Base-by-base conservation (phyloP, 2,113 vertebrate genomes). In the Osmerus eperlanus region DNA sequence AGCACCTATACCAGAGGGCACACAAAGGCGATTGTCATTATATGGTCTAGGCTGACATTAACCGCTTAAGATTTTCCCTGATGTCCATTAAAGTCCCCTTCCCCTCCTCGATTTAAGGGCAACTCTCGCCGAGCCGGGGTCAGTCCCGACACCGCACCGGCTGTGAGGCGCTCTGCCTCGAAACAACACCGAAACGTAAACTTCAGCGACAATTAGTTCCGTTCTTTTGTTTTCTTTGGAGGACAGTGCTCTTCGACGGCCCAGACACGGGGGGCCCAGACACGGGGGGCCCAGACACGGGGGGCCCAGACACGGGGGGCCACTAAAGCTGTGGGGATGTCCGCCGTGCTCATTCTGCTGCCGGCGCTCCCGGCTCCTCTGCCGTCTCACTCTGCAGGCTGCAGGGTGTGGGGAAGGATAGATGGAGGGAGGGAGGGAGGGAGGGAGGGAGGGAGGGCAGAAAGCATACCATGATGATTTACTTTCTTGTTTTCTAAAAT, bases 31-130 rank as follows among this genome's bases (percentile, higher is more conserved):
- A 82, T 84, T 81, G 85, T 79, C 77, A 71, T 83, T 88, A 86
- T 89, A 90, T 88, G 88, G 89, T 90, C 81, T 63, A 2, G 41
- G 29, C 78, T 77, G 88, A 90, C 89, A 90, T 88, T 86, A 91
- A 90, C 86, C 87, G 84, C 73, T 68, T 70, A 89, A 90, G 88
- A 87, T 86, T 89, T 88, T 77, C 76, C 86, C 86, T 85, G 85
- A 80, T 84, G 80, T 85, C 84, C 77, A 89, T 89, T 88, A 87
- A 88, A 68, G 73, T 66, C 78, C 68, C 77, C 74, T 84, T 85
- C 87, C 68, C 72, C 83, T 58, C 83, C 84, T 88, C 77, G 76
- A 79, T 85, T 85, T 86, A 83, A 25, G 8, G 80, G 73, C 75
- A 62, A 79, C 86, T 87, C 85, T 82, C 83, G 78, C 83, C 74